phyloP scores from a whole-genome alignment of 1,140 invertebrate species.

The Belonocnema kinseyi region DNA sequence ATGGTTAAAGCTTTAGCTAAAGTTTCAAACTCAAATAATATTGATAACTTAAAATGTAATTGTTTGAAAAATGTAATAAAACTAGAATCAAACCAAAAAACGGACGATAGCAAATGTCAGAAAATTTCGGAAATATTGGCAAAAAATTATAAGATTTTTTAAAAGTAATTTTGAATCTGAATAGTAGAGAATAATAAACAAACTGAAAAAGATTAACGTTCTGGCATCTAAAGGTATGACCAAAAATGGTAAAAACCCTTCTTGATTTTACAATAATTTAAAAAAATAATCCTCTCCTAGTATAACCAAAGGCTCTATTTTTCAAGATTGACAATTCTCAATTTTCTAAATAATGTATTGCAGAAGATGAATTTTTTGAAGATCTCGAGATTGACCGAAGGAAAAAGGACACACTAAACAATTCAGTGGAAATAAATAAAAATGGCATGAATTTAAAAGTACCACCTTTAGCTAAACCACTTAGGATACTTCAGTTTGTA shows the following conservation, averaged over 20 bases:
- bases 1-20: no score
- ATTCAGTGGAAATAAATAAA: constrained; percentile 26
- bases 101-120: constrained; percentile 35
- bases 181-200: no score
- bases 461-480: constrained; percentile 42
- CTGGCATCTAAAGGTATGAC: no score
- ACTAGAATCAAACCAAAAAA: constrained; percentile 33
- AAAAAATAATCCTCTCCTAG: no score
- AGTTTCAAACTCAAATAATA: no score
- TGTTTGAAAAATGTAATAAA: constrained; percentile 31
- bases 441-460: constrained; percentile 26
- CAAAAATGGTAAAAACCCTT: no score
- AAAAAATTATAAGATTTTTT: background rate
- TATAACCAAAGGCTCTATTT: background rate
- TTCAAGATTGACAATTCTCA: background rate
- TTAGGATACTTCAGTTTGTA: constrained; percentile 63
- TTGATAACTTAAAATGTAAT: no score
- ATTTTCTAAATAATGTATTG: constrained; percentile 37
- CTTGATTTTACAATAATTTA: no score
- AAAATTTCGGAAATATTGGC: background rate
- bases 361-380: constrained; percentile 32
- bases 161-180: constrained; percentile 33
- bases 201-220: no score
- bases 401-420: constrained; percentile 2
- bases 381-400: constrained; percentile 38